phyloP scores from a whole-genome alignment of 2,797 vertebrate species.

The Trachurus trachurus region DNA sequence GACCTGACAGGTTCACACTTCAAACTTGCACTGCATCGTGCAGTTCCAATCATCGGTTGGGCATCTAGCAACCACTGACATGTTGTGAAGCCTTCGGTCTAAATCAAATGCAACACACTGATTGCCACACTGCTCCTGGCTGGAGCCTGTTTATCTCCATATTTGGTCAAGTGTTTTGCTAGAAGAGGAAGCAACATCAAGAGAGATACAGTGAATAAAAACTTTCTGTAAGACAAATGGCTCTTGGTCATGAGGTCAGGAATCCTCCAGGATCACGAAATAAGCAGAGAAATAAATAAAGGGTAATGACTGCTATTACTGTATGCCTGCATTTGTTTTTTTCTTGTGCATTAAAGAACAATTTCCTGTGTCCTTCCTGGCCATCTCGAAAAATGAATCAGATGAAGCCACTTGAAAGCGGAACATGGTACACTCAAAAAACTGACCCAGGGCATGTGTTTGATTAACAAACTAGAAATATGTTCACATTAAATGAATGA shows the following conservation, averaged over 20 bases:
- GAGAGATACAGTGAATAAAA: background rate
- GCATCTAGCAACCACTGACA: background rate
- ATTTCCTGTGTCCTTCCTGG: background rate
- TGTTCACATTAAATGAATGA: too few species aligned
- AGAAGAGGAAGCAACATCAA: background rate
- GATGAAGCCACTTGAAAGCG: background rate
- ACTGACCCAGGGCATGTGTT: too few species aligned
- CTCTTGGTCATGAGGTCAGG: background rate
- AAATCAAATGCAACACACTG: background rate
- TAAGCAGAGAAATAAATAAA: background rate
- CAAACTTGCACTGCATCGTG: background rate
- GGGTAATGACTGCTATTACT: background rate
- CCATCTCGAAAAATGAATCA: background rate
- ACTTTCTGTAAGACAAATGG: background rate
- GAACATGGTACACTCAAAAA: too few species aligned
- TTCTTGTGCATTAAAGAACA: background rate
- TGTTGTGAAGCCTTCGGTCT: background rate
- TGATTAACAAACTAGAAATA: too few species aligned
- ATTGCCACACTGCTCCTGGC: background rate
- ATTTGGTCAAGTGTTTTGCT: background rate
- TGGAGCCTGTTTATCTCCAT: background rate
- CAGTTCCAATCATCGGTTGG: background rate
- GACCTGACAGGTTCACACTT: background rate
- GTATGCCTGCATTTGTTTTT: background rate
- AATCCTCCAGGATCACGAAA: background rate